phyloP scores from a whole-genome alignment of 2,888 invertebrate species.

The Stomorhina lunata region DNA sequence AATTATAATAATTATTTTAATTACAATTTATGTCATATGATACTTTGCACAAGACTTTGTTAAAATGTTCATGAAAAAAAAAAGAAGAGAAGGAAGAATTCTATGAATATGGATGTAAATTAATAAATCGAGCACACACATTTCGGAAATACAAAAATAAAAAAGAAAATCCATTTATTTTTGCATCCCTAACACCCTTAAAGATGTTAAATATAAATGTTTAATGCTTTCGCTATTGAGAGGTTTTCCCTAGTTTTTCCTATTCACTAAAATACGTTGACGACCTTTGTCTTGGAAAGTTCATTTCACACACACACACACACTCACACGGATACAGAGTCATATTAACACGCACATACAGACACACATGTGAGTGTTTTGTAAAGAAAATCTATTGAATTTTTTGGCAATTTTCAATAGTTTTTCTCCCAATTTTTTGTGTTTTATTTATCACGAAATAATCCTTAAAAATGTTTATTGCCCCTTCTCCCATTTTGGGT shows the following conservation, averaged over 20 bases:
- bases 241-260: constrained; percentile 15
- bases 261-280: constrained; percentile 62
- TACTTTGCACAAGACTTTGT: constrained; percentile 42
- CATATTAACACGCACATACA: constrained; percentile 9
- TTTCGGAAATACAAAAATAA: not conserved
- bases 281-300: constrained; percentile 62
- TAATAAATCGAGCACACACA: constrained; percentile 10
- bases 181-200: constrained; percentile 55
- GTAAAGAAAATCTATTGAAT: constrained; percentile 51
- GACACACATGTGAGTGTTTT: not conserved
- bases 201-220: constrained; percentile 33
- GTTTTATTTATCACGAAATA: constrained; percentile 20
- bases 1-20: constrained; percentile 61
- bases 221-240: constrained; percentile 26
- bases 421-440: not conserved
- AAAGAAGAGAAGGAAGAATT: too few relatives aligned
- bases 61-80: too few relatives aligned
- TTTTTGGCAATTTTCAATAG: constrained; percentile 56
- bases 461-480: constrained; percentile 56
- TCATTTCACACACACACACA: constrained; percentile 29
- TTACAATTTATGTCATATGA: constrained; percentile 58
- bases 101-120: constrained; percentile 48
- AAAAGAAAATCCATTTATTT: constrained; percentile 53
- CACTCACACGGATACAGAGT: too few relatives aligned
- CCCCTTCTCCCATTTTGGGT: constrained; percentile 22